These are phyloP conservation scores for Ispidina picta DNA, from an alignment of 2,797 vertebrate species.

Conservation along the genomic window DNA sequence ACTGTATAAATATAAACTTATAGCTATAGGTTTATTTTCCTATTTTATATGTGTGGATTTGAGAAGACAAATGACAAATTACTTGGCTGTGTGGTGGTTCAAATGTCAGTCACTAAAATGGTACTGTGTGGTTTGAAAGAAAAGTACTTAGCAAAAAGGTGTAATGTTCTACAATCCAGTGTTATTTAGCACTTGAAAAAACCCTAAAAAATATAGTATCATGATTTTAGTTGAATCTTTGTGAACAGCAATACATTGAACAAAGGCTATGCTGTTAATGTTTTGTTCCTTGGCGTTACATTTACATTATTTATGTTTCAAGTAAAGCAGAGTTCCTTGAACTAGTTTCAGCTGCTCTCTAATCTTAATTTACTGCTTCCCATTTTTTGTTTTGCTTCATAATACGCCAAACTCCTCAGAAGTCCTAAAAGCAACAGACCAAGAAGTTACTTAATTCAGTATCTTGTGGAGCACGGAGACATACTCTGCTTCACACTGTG, in stretches of 20 bases:
- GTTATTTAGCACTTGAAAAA: background rate
- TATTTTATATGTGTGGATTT: background rate
- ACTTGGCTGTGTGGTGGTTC: background rate
- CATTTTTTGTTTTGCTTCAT: background rate
- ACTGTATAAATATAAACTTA: background rate
- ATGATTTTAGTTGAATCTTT: background rate
- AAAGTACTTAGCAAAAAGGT: background rate
- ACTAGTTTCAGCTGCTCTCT: background rate
- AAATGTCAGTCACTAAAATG: background rate
- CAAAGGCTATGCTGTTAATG: background rate
- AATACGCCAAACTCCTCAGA: background rate
- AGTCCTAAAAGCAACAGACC: background rate
- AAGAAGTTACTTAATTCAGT: background rate
- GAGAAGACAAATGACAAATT: background rate
- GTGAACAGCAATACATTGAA: background rate
- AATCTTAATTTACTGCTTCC: background rate
- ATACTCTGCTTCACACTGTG: fast-evolving
- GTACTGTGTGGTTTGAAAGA: background rate
- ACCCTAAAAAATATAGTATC: background rate
- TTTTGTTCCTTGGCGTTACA: background rate
- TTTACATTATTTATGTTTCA: background rate
- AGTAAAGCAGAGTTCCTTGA: background rate
- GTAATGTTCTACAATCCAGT: background rate
- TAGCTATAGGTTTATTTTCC: background rate
- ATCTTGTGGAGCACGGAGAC: background rate